A percentile compares a stretch with the other conserved stretches of the same genome.
These are phyloP conservation scores for Drosophila kurseongensis DNA, from an alignment of 1,140 invertebrate species.

Conservation along the genomic window DNA sequence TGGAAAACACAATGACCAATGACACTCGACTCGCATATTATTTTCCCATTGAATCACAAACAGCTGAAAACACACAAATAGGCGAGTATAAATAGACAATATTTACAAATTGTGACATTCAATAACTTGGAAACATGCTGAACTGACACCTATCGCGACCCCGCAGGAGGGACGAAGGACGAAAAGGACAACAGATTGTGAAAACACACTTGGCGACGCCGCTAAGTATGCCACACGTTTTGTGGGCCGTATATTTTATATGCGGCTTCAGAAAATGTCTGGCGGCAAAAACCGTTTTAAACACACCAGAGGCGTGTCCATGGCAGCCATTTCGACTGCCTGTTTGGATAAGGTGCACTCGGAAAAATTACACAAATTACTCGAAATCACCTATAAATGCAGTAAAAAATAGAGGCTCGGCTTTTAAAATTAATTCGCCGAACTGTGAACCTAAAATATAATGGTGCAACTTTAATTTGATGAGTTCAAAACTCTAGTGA, in stretches of 20 bases:
- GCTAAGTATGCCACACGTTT: slow-evolving; percentile 56
- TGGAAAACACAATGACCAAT: slow-evolving; percentile 20
- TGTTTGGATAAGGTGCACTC: slow-evolving; percentile 3
- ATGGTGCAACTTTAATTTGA: too few relatives aligned
- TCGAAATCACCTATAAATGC: too few relatives aligned
- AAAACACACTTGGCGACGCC: slow-evolving; percentile 51
- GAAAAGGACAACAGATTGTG: slow-evolving; percentile 47
- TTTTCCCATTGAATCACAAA: slow-evolving; percentile 34
- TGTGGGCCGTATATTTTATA: slow-evolving; percentile 59
- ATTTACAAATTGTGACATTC: slow-evolving; percentile 51
- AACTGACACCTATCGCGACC: slow-evolving; percentile 29
- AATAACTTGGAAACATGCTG: slow-evolving; percentile 36
- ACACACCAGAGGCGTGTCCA: slow-evolving; percentile 50
- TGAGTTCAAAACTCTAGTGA: too few relatives aligned
- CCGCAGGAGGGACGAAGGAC: neutral
- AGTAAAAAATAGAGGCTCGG: too few relatives aligned
- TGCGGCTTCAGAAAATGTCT: slow-evolving; percentile 40
- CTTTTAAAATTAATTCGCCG: too few relatives aligned
- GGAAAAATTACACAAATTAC: neutral
- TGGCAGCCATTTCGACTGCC: slow-evolving; percentile 42
- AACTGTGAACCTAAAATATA: too few relatives aligned
- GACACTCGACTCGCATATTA: slow-evolving; percentile 15
- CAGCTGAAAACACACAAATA: slow-evolving; percentile 45
- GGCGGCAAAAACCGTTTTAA: slow-evolving; percentile 42
- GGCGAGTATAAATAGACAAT: slow-evolving; percentile 46